phyloP scores from a whole-genome alignment of 2,113 vertebrate species.

The Callipepla squamata region DNA sequence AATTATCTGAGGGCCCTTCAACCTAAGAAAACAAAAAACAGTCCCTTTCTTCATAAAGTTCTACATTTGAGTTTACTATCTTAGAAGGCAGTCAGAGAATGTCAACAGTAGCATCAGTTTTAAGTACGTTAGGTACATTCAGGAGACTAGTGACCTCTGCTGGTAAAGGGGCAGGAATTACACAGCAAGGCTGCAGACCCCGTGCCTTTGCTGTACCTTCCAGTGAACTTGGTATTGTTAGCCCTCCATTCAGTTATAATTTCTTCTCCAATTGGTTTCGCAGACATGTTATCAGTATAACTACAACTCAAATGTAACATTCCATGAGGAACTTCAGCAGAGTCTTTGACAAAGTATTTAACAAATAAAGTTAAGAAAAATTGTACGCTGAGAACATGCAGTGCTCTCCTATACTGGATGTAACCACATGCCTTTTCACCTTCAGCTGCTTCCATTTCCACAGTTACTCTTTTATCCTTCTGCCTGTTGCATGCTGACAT shows the following conservation, averaged over 20 bases:
- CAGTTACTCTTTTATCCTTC: background rate
- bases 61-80: background rate
- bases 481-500: background rate
- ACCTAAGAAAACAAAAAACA: background rate
- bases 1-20: background rate
- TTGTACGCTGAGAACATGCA: background rate
- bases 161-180: background rate
- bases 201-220: background rate
- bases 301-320: background rate
- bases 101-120: background rate
- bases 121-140: background rate
- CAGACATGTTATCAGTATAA: background rate
- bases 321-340: background rate
- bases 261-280: background rate
- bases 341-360: background rate
- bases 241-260: background rate
- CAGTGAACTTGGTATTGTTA: background rate
- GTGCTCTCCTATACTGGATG: background rate
- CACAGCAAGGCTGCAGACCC: background rate
- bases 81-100: background rate
- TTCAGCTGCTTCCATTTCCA: background rate
- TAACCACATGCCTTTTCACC: background rate
- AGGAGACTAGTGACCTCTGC: slow-evolving; percentile 28
- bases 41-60: background rate
- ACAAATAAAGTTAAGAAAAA: background rate